Base-by-base conservation (phyloP, 2,888 invertebrate genomes). In the Sthenelais limicola region DNA sequence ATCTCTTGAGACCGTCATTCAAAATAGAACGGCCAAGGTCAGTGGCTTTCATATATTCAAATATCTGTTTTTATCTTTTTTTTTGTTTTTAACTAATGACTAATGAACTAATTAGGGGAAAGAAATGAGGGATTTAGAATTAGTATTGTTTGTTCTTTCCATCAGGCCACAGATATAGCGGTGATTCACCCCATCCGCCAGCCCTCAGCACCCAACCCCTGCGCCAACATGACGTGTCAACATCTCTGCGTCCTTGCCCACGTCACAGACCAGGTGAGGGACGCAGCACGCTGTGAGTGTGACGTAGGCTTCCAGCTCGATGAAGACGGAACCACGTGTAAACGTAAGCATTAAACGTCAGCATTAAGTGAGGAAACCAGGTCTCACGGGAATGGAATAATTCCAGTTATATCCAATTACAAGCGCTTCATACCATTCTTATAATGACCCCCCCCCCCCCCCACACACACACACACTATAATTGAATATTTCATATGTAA, bases 221-320 rank as follows among this genome's bases (percentile, higher is more conserved):
- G 84, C 73, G 68, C 93, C 84, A 95, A 95, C 81, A 95, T 95
- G 0, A 94, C 93, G 0, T 98, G 98, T 88, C 92, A 95, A 62
- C 97, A 98, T 80, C 93, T 98, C 92, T 98, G 97, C 85, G 94
- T 97, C 68, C 92, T 97, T 0, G 96, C 96, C 0, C 84, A 86
- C 51, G 77, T 80, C 7, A 92, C 93, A 1, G 47, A 91, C 92
- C 0, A 85, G 80, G 89, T 75, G 51, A 82, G 81, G 90, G 91
- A 81, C 0, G 93, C 93, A 0, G 97, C 93, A 87, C 91, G 96
- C 5, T 98, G 98, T 88, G 94, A 96, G 52, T 98, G 97, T 86
- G 92, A 94, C 78, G 94, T 95, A 38, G 97, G 97, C 7, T 96
- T 92, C 89, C 90, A 92, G 78, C 88, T 97, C 33, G 91, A 92